These are phyloP conservation scores for Hirtodrosophila duncani DNA, from an alignment of 2,888 invertebrate species.

Conservation along the genomic window DNA sequence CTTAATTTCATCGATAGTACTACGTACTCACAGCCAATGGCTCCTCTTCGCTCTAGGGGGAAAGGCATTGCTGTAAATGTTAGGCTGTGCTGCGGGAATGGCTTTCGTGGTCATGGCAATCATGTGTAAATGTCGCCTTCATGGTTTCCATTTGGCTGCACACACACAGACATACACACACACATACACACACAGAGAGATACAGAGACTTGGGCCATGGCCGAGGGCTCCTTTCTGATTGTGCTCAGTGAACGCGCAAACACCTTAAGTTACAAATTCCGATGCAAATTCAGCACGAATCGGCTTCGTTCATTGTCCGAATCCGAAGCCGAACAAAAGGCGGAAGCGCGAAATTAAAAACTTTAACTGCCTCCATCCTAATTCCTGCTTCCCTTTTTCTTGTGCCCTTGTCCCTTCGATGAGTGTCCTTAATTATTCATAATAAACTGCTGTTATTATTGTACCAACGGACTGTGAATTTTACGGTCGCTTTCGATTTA, in stretches of 20 bases:
- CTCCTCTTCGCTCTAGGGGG: too few relatives aligned
- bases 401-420: too few relatives aligned
- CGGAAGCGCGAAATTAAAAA: slow-evolving; percentile 50
- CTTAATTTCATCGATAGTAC: too few relatives aligned
- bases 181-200: neutral
- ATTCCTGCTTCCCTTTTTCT: slow-evolving; percentile 5
- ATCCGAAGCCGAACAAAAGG: too few relatives aligned
- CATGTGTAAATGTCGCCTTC: slow-evolving; percentile 40
- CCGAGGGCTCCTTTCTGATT: slow-evolving; percentile 29
- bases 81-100: slow-evolving; percentile 41
- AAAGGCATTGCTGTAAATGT: too few relatives aligned
- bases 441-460: slow-evolving; percentile 2
- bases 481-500: too few relatives aligned
- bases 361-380: slow-evolving; percentile 51
- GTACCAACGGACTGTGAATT: too few relatives aligned
- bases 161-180: slow-evolving; percentile 18
- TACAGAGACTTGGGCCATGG: neutral
- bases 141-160: slow-evolving; percentile 53
- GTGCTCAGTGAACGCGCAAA: slow-evolving; percentile 34
- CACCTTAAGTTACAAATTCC: too few relatives aligned
- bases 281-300: too few relatives aligned
- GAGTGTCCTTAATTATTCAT: too few relatives aligned
- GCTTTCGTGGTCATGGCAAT: slow-evolving; percentile 32
- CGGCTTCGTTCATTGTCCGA: too few relatives aligned
- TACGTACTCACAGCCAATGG: too few relatives aligned